Evolutionary conservation across 30 jellyfish, hydroid and myxozoan species (phyloP).

Genomic region (Morbakka virulenta): DNA sequence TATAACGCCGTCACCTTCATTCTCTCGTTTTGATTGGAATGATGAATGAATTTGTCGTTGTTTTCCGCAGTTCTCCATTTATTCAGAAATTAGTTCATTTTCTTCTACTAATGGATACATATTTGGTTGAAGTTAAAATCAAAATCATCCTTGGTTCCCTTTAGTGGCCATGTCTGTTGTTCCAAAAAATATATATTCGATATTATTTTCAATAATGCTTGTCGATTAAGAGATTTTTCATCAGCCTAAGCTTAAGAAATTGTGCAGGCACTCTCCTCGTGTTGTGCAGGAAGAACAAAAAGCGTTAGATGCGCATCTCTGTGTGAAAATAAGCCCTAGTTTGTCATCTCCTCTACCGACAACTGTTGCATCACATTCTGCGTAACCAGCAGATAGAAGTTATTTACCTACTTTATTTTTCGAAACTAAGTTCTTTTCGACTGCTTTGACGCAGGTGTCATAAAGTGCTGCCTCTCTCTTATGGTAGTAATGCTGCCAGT

Average conservation of each 20-base stretch:
- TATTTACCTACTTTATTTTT: background rate
- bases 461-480: background rate
- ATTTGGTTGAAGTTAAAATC: too few relatives aligned
- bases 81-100: too few relatives aligned
- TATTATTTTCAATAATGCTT: background rate
- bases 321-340: background rate
- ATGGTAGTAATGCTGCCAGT: background rate
- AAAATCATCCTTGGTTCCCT: background rate
- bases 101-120: too few relatives aligned
- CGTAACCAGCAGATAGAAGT: background rate
- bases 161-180: background rate
- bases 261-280: too few relatives aligned
- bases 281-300: background rate
- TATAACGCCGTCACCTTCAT: too few relatives aligned
- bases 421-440: background rate
- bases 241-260: too few relatives aligned
- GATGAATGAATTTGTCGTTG: too few relatives aligned
- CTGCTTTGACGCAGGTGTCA: background rate
- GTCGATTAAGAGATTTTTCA: background rate
- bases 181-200: background rate
- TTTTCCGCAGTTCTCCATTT: too few relatives aligned
- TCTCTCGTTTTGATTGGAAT: too few relatives aligned
- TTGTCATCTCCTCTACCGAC: background rate
- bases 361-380: background rate
- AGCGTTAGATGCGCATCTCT: background rate